Base-by-base conservation (phyloP, 2,797 vertebrate genomes). In the Carduelis carduelis region DNA sequence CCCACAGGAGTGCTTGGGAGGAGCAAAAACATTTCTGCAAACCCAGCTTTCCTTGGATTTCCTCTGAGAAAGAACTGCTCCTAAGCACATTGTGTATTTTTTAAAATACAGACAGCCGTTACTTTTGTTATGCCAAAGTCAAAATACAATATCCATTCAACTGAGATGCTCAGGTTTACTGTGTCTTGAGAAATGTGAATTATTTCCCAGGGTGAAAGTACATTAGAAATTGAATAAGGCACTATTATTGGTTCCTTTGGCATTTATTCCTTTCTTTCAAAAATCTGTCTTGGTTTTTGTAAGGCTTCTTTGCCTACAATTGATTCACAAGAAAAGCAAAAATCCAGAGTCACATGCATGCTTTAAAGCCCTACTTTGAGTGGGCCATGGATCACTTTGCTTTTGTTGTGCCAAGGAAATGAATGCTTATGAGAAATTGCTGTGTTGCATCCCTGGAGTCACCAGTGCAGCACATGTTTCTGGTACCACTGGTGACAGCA, bases 91-190 rank as follows among this genome's bases (percentile, higher is more conserved):
- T 70, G 12, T 34, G 44, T 35, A 4, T 14, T 65, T 86, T 91
- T 60, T 1, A 16, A 69, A 76, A 72, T 27, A 39, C 1, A 61
- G 11, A 14, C 9, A 30, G 15, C 0, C 0, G 44, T 66, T 61
- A 17, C 10, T 87, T 74, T 82, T 56, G 27, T 87, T 76, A 69
- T 72, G 44, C 32, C 14, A 20, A 63, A 84, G 49, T 63, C 21
- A 71, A 83, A 91, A 74, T 14, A 35, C 22, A 26, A n/a, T 87
- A 77, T 88, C 53, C 28, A 35, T 77, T 80, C 56, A 85, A 12
- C 28, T 59, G 22, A 49, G 57, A 35, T 70, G 32, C 30, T 91
- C 60, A 70, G 52, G 6, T 60, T 44, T 91, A 21, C 17, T 76
- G 6, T 13, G 4, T 66, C 50, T 79, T 89, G 43, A 77, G 72